Evolutionary conservation across 2,113 vertebrate genomes (phyloP), one percentile per base, ranked within the genome.

Genomic region (Pseudolaguvia tuberculata): DNA sequence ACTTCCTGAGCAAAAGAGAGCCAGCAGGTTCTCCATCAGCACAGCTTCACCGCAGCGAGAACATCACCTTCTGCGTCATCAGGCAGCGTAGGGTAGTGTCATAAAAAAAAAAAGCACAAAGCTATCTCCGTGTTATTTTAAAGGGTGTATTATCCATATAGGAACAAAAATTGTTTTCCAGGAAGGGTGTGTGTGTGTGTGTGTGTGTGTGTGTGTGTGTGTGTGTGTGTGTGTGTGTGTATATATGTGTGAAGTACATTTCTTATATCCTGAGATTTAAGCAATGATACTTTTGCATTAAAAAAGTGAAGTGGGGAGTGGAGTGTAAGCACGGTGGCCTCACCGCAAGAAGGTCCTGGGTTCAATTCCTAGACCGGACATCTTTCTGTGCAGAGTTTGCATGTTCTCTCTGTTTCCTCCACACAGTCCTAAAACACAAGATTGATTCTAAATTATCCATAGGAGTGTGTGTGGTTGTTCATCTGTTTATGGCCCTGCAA

Each of bases 1-100:
- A 84, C 81, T 88, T 89, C 87, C 88, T 85, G 85, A 79, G 68
- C 77, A 82, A 81, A 72, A 86, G 79, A 81, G 72, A 27, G 78
- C 63, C 66, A 62, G 21, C 25, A 56, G 62, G 56, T 62, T 39
- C 39, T 70, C 59, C 47, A 65, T 70, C 80, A 68, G 72, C n/a
- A 67, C 55, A 80, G 75, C 58, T 39, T 62, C 78, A 80, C 70
- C 75, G 25, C 61, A 69, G 29, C 20, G 67, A 35, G 31, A 71
- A 21, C 55, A 51, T 61, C 55, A 39, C 31, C 18, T 42, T 70
- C 45, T 39, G 45, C 52, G 8, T 71, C 53, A 35, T 59, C 8
- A 52, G 45, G 25, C 18, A 68, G 55, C 23, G 25, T 2, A 23
- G 17, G 51, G 53, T 48, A 39, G 27, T 10, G 51, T 35, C 17